phyloP scores from a whole-genome alignment of 2,113 vertebrate genomes.

The Muntiacus muntjak region DNA sequence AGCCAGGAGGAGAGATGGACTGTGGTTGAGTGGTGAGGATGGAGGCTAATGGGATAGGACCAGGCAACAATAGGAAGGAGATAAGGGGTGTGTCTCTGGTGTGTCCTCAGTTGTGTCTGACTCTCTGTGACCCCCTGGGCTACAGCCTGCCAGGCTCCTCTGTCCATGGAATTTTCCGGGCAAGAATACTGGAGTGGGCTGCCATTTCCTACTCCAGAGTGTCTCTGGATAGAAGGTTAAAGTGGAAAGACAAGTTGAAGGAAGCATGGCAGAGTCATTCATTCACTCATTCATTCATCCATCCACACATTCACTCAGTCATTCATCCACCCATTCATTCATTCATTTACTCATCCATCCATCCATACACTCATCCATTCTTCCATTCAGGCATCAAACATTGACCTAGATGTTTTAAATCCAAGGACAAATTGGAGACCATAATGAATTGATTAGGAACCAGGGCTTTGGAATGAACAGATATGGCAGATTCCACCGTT shows the following conservation, averaged over 20 bases:
- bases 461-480: not conserved
- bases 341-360: not conserved
- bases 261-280: not conserved
- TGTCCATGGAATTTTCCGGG: not conserved
- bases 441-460: fast-evolving
- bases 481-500: no score
- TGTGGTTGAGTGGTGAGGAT: not conserved
- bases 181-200: not conserved
- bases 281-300: not conserved
- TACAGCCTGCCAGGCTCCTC: not conserved
- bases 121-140: not conserved
- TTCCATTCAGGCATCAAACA: no score
- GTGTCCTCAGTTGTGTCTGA: not conserved
- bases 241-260: no score
- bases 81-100: not conserved
- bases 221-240: not conserved
- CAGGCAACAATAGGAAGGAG: not conserved
- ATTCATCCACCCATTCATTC: not conserved
- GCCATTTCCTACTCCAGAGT: not conserved
- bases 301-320: not conserved
- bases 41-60: not conserved
- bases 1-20: not conserved
- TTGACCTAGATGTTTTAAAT: not conserved
- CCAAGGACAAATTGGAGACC: not conserved
- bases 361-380: not conserved